Evolutionary conservation across 2,113 vertebrate genomes (phyloP).

Genomic region (Porphyrio hochstetteri): DNA sequence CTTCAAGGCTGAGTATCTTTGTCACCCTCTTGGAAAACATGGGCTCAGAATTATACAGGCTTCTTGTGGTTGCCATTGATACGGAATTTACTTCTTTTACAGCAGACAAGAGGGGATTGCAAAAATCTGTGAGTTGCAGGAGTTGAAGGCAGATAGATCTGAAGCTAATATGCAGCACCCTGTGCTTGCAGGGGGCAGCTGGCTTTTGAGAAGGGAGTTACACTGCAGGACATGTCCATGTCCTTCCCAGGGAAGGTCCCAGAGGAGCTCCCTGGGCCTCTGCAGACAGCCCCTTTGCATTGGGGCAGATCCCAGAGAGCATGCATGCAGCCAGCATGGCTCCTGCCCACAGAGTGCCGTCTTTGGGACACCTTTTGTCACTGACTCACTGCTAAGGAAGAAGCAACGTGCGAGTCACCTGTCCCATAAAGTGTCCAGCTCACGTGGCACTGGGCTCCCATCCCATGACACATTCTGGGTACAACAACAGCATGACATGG

Average conservation of each 20-base stretch:
- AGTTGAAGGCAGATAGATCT: background rate
- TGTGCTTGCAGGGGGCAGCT: background rate
- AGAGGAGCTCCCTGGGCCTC: background rate
- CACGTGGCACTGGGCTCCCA: background rate
- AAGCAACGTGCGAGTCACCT: background rate
- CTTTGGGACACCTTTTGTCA: background rate
- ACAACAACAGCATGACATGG: background rate
- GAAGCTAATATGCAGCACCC: background rate
- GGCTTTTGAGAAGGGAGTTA: background rate
- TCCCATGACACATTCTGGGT: background rate
- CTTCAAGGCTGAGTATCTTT: constrained; percentile 58
- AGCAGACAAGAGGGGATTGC: background rate
- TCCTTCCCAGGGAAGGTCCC: background rate
- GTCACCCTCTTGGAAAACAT: constrained; percentile 10
- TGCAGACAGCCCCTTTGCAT: background rate
- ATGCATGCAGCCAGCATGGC: background rate
- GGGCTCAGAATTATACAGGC: constrained; percentile 1
- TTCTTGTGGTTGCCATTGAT: constrained; percentile 59
- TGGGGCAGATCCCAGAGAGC: background rate
- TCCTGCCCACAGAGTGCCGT: background rate
- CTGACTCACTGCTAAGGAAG: constrained; percentile 10
- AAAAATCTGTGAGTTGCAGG: constrained; percentile 21
- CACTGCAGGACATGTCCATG: background rate
- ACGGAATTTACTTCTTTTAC: constrained; percentile 46
- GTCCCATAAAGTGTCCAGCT: background rate